These are phyloP conservation scores for Dasypolia templi DNA, from an alignment of 2,888 invertebrate genomes.

Conservation along the genomic window DNA sequence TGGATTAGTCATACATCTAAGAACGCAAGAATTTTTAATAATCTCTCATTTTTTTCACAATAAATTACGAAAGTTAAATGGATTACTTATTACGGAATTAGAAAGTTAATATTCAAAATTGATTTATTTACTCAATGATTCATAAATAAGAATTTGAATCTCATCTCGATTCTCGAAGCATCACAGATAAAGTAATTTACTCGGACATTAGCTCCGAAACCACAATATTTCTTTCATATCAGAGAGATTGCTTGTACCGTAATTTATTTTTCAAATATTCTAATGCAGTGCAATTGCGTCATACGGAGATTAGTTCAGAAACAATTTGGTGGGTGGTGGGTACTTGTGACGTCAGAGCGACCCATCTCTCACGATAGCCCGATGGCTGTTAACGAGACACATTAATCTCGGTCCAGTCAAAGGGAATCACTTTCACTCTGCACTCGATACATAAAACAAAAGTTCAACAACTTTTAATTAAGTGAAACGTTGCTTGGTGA, in stretches of 20 bases:
- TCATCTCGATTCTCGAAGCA: conserved; percentile 60
- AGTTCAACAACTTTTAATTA: conserved; percentile 71
- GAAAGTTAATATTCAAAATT: conserved; percentile 60
- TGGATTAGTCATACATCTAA: conserved; percentile 29
- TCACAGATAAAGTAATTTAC: conserved; percentile 72
- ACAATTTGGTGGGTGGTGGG: conserved; percentile 63
- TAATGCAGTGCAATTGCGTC: conserved; percentile 77
- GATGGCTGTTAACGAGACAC: conserved; percentile 69
- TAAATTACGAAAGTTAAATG: conserved; percentile 48
- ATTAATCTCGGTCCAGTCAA: conserved; percentile 78
- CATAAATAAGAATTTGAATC: conserved; percentile 69
- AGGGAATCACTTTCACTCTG: conserved; percentile 83
- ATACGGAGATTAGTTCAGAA: conserved; percentile 71
- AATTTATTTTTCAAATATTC: conserved; percentile 78
- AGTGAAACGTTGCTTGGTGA: conserved; percentile 61
- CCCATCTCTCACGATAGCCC: conserved; percentile 76
- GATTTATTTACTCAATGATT: conserved; percentile 63
- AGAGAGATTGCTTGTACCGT: conserved; percentile 73
- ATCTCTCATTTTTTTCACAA: conserved; percentile 15
- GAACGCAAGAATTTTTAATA: conserved; percentile 39
- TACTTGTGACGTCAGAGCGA: conserved; percentile 73
- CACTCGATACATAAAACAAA: conserved; percentile 67
- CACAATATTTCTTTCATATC: conserved; percentile 78
- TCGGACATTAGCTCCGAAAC: conserved; percentile 70
- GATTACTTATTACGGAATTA: conserved; percentile 57